Evolutionary conservation across 2,113 vertebrate species (phyloP).

Genomic region (Mastomys coucha): DNA sequence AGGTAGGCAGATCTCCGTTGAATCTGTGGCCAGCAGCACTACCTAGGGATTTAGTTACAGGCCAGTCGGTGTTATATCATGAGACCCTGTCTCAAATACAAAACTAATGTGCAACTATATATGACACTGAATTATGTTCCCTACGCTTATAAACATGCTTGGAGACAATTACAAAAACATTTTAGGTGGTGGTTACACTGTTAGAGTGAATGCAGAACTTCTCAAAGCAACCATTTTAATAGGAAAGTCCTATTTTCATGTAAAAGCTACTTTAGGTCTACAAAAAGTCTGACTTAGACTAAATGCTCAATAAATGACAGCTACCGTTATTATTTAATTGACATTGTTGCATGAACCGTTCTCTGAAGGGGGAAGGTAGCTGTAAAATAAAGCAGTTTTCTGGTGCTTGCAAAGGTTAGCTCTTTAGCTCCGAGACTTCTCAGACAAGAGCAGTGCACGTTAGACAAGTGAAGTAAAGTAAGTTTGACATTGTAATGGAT

Average conservation of each 20-base stretch:
- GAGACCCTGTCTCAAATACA: background rate
- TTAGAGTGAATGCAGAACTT: conserved; percentile 36
- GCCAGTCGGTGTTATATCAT: background rate
- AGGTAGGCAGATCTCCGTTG: background rate
- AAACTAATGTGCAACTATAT: background rate
- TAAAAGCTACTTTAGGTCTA: conserved; percentile 51
- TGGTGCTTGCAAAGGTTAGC: background rate
- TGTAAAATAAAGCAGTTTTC: background rate
- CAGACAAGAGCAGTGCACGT: background rate
- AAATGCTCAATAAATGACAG: conserved; percentile 23
- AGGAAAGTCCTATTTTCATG: conserved; percentile 42
- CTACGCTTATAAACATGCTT: background rate
- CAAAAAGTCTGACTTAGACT: conserved; percentile 32
- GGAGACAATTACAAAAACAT: conserved; percentile 51
- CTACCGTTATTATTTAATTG: background rate
- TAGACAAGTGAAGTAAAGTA: background rate
- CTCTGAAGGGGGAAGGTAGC: background rate
- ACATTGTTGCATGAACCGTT: background rate
- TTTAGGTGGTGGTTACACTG: conserved; percentile 27
- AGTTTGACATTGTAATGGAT: background rate
- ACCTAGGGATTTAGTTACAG: background rate
- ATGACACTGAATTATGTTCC: background rate
- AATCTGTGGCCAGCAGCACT: background rate
- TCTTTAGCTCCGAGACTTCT: background rate
- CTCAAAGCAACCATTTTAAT: background rate